Conservation (phyloP, 2,797 vertebrate species). For the Cyclura pinguis region DNA sequence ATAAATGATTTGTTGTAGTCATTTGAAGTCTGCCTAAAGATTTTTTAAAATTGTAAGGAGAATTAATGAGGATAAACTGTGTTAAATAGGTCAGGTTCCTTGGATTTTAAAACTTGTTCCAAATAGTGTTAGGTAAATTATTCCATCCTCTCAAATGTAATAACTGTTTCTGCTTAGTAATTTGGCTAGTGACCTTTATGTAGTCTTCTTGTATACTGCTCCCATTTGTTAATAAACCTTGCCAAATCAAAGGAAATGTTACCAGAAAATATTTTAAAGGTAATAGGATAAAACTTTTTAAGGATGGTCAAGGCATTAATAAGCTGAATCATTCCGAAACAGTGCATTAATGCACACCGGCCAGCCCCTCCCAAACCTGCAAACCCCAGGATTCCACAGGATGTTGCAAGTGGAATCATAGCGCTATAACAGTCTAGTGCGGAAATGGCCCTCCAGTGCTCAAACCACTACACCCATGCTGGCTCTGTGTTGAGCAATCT, state of each 20-base stretch:
- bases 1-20: neutral
- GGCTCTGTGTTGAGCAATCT: no score
- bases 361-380: no score
- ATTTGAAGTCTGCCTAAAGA: neutral
- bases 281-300: neutral
- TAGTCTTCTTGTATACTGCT: neutral
- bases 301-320: neutral
- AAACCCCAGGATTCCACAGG: no score
- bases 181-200: neutral
- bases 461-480: neutral
- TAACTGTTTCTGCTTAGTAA: slow-evolving; percentile 9
- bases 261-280: neutral
- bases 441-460: neutral
- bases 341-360: neutral
- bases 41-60: neutral
- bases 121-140: neutral
- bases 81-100: slow-evolving; percentile 11
- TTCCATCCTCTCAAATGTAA: neutral
- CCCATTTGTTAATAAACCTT: neutral
- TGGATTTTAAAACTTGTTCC: neutral
- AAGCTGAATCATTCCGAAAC: neutral
- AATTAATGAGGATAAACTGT: slow-evolving; percentile 1
- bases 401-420: no score
- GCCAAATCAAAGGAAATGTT: slow-evolving; percentile 3
- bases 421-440: no score